Base-by-base conservation (phyloP, 2,113 vertebrate species). In the Zapornia atra region DNA sequence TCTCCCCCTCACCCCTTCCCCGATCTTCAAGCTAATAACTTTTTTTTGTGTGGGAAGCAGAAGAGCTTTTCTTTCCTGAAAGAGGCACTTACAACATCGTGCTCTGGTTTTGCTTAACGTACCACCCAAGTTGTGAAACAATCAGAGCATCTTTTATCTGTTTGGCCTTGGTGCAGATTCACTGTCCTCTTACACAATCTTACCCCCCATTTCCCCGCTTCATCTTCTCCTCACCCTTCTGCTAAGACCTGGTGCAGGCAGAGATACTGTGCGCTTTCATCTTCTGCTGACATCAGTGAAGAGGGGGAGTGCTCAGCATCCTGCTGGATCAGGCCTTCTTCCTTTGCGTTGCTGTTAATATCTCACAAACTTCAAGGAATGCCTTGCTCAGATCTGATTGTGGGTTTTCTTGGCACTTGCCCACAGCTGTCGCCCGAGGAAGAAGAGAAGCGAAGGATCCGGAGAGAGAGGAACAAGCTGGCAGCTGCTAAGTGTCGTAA, bases 401-500 rank as follows among this genome's bases (percentile, higher is more conserved):
- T 89, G 86, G 88, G 66, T 94, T 97, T 94, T 91, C 96, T 95
- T 97, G 90, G 92, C 84, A 24, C 82, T 95, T 97, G 71, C 91
- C 84, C 93, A 77, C 87, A 99, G 99, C 98, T 99, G 90, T 99
- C 99, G n/a, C 99, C 99, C 1, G 99, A 99, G 94, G 99, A 99
- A 97, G 99, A 99, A 92, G 99, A 99, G 98, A 99, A 99, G 90
- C 97, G 99, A 91, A 98, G 99, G 86, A 99, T 99, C 97, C 98
- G 99, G 93, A 98, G 99, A 88, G 99, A 99, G 97, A 98, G 99
- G 98, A 99, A 99, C 98, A 99, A 99, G 96, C 97, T 99, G 94
- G 99, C 99, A 7, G 99, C 99, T 10, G 99, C 99, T 79, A 99
- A 99, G 97, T 99, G 99, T 97, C 99, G 99, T 95, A 99, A 99